These are phyloP conservation scores for Rhabdornis inornatus DNA, from an alignment of 2,113 vertebrate genomes.

Conservation along the genomic window DNA sequence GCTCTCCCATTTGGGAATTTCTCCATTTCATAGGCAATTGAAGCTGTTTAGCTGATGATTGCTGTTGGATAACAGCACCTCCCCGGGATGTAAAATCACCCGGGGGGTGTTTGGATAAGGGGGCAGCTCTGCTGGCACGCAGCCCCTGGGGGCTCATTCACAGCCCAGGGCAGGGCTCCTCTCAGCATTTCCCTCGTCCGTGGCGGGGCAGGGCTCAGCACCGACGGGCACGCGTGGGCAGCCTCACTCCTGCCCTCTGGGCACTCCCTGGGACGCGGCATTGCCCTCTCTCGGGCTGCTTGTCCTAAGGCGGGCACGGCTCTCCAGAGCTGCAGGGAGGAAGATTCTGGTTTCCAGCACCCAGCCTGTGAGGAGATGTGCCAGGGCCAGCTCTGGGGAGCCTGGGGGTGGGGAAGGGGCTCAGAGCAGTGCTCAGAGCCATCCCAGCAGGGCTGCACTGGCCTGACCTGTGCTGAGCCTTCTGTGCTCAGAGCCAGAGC, in stretches of 20 bases:
- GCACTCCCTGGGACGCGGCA: background rate
- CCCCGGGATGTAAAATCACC: background rate
- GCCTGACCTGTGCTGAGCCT: background rate
- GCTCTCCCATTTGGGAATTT: conserved; percentile 25
- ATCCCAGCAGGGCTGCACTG: background rate
- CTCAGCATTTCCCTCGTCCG: background rate
- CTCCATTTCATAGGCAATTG: conserved; percentile 25
- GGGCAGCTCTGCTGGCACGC: background rate
- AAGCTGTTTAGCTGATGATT: background rate
- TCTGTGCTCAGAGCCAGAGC: background rate
- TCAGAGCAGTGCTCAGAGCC: background rate
- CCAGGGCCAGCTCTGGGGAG: background rate
- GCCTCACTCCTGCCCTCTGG: background rate
- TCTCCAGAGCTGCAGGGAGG: background rate
- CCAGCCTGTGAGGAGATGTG: background rate
- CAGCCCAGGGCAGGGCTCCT: no score
- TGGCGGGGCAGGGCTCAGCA: fast-evolving
- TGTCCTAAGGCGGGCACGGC: background rate
- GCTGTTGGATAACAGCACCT: background rate
- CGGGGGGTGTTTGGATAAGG: background rate
- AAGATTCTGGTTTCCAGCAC: background rate
- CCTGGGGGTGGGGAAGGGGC: background rate
- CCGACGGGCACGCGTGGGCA: background rate
- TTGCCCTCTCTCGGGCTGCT: background rate
- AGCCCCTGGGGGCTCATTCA: background rate